Evolutionary conservation across 2,888 invertebrate genomes (phyloP).

Genomic region (Ethmia dodecea): DNA sequence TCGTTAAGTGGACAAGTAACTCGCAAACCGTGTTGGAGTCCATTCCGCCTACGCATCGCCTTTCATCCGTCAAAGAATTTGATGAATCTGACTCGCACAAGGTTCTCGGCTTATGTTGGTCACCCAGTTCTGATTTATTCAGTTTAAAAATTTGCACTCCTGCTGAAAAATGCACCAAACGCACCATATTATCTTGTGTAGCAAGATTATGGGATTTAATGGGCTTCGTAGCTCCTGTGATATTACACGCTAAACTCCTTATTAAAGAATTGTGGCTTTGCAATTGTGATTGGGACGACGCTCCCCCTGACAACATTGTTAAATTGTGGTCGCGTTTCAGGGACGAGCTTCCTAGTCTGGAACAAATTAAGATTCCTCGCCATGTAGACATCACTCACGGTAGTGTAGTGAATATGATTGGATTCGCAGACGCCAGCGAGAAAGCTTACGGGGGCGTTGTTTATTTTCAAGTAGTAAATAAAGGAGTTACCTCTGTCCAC

Average conservation of each 20-base stretch:
- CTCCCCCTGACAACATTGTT: slow-evolving; percentile 4
- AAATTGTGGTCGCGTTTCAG: background rate
- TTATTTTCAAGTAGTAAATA: slow-evolving; percentile 1
- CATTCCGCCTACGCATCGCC: background rate
- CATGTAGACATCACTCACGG: slow-evolving; percentile 7
- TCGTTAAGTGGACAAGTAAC: background rate
- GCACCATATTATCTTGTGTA: slow-evolving; percentile 13
- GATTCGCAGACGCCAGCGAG: slow-evolving; percentile 14
- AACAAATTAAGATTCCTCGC: slow-evolving; percentile 6
- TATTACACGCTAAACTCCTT: slow-evolving; percentile 17
- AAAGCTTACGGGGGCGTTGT: slow-evolving; percentile 6
- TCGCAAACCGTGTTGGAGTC: background rate
- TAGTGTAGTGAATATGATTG: slow-evolving; percentile 5
- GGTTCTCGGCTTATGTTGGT: background rate
- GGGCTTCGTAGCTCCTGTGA: slow-evolving; percentile 15
- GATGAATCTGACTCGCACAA: background rate
- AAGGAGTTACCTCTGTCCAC: background rate
- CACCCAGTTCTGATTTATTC: background rate
- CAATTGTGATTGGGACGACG: slow-evolving; percentile 14
- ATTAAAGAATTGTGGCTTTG: slow-evolving; percentile 7
- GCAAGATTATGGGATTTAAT: slow-evolving; percentile 16
- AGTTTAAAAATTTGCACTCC: background rate
- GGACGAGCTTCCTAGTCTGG: slow-evolving; percentile 3
- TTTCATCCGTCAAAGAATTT: background rate
- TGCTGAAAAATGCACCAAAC: slow-evolving; percentile 11